Evolutionary conservation across 2,888 invertebrate species (phyloP).

Genomic region (Rhamnusium bicolor): DNA sequence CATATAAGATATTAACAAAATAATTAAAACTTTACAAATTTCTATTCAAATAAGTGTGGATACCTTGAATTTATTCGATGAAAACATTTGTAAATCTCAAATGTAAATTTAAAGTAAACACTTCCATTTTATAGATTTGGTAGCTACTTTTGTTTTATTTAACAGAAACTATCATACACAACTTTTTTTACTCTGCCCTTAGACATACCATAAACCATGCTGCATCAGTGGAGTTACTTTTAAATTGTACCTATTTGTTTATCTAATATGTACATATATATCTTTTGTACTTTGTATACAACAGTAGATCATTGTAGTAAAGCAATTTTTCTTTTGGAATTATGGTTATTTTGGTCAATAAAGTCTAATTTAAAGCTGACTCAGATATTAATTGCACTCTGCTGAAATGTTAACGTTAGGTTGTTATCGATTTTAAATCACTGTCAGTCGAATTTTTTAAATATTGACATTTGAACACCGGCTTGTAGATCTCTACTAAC

Average conservation of each 20-base stretch:
- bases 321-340: neutral
- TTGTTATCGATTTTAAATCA: neutral
- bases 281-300: neutral
- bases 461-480: slow-evolving; percentile 78
- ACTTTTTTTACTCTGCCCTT: no score
- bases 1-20: no score
- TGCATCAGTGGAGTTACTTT: neutral
- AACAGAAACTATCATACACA: no score
- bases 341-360: neutral
- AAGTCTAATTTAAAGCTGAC: slow-evolving; percentile 3
- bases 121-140: no score
- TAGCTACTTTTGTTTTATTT: no score
- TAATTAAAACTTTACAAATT: no score
- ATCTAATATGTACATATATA: neutral
- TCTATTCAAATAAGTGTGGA: no score
- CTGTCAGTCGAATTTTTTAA: slow-evolving; percentile 75
- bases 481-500: slow-evolving; percentile 80
- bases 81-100: no score
- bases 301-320: neutral
- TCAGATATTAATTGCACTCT: slow-evolving; percentile 29
- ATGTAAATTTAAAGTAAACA: no score
- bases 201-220: no score
- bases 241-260: neutral
- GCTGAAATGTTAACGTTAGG: slow-evolving; percentile 2
- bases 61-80: no score